Evolutionary conservation across 2,888 invertebrate genomes (phyloP).

Genomic region (Cryptosula pallasiana): DNA sequence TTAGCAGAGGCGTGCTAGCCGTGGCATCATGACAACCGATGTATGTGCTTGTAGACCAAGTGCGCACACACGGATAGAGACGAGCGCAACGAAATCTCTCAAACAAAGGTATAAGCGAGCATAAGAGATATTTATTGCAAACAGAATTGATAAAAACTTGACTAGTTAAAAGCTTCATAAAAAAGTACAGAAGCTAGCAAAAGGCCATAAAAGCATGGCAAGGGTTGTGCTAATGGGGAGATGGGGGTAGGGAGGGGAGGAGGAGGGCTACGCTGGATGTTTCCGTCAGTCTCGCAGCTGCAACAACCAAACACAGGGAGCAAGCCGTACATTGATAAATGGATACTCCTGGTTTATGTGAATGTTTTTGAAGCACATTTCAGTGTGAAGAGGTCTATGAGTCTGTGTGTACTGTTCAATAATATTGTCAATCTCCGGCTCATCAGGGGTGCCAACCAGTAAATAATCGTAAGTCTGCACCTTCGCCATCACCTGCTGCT

Average conservation of each 20-base stretch:
- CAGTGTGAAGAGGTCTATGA: background rate
- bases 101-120: too few relatives aligned
- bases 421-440: background rate
- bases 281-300: background rate
- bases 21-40: background rate
- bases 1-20: background rate
- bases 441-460: constrained; percentile 32
- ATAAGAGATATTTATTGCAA: too few relatives aligned
- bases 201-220: too few relatives aligned
- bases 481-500: constrained; percentile 30
- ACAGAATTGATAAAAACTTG: too few relatives aligned
- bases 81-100: too few relatives aligned
- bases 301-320: constrained; percentile 17
- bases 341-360: background rate
- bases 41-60: too few relatives aligned
- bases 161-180: too few relatives aligned
- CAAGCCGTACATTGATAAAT: background rate
- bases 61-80: too few relatives aligned
- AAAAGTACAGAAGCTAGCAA: too few relatives aligned
- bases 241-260: too few relatives aligned
- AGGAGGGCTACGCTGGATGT: too few relatives aligned
- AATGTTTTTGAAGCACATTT: constrained; percentile 1
- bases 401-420: background rate
- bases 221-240: too few relatives aligned
- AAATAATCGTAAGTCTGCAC: constrained; percentile 37